Base-by-base conservation (phyloP, 2,888 invertebrate genomes). In the Hypolimnas misippus region DNA sequence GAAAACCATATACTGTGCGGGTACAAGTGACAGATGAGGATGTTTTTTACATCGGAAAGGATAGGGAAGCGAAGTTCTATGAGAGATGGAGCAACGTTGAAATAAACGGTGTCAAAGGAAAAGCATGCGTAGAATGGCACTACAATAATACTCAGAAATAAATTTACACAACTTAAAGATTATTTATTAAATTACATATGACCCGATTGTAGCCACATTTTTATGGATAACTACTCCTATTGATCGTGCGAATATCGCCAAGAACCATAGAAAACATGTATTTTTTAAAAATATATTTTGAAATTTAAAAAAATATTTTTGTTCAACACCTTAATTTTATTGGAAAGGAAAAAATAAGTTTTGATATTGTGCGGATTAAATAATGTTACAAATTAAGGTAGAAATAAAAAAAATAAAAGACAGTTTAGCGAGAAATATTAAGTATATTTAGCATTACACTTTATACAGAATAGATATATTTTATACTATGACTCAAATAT, bases 101-200 rank as follows among this genome's bases (percentile, higher is more conserved):
- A 50, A 92, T 95, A 1, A 94, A 95, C 74, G 95, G 94, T 0
- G 74, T 93, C 0, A 92, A 89, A 65, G 95, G 95, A 0, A 93
- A 93, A 83, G 95, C 95, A 0, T 93, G 94, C 62, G 92, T 93
- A 0, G 95, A 95, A 76, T 95, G 94, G 93, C 92, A 94, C 56
- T 95, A 95, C 73, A 91, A 94, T 69, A 93, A 94, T 68, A 65
- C 63, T 2, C 40, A 53, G 44, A 63, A 60, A 57, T 50, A 65
- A 66, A 42, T 50, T 35, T 12, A 35, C 46, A 12, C 17, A 12
- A 31, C 38, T 16, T 16, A 25, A 6, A 46, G 19, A 38, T 38
- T 38, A 38, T n/a, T n/a, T n/a, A n/a, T n/a, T n/a, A n/a, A n/a
- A n/a, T n/a, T n/a, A n/a, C n/a, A n/a, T n/a, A n/a, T n/a, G n/a